Evolutionary conservation across 2,113 vertebrate genomes (phyloP), one percentile per base, ranked within the genome.

Genomic region (Vulpes vulpes): DNA sequence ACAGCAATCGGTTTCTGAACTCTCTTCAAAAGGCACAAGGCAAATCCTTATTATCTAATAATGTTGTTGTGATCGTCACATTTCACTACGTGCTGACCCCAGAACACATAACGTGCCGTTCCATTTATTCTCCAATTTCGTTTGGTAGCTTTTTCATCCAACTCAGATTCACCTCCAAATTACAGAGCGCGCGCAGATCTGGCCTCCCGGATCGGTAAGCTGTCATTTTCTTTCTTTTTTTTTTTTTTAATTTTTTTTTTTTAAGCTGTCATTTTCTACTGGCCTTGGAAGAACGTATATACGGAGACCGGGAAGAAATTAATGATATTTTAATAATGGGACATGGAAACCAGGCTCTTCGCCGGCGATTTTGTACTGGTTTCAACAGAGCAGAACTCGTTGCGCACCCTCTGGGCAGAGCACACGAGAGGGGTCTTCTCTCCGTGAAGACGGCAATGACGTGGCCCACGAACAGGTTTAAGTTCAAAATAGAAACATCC

Each of bases 351-450:
- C 59, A 65, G 94, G 27, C 23, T 93, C 71, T 96, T 64, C 73
- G 86, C 20, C 88, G 94, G 35, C 57, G 65, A 30, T 87, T 84
- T 14, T 96, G 65, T 74, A 43, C 69, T 35, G 19, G 81, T 97
- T 97, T 97, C 15, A 3, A 92, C 69, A 53, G 49, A 96, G 85
- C 8, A 97, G 38, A 98, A 94, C 94, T 91, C 96, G 98, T 80
- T 92, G 64, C 85, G 32, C 74, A 69, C 55, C 97, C 96, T 98
- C 60, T 97, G 60, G 17, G 69, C 89, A 97, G 89, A 97, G 91
- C 4, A 53, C 3, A 57, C 76, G 4, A 62, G n/a, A 96, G 89
- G 91, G 69, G 94, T 97, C 67, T 93, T 97, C 67, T 93, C 92
- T 97, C 23, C 92, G 1, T 94, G 82, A 97, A 96, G 30, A 78